These are phyloP conservation scores for Bactericera cockerelli DNA, from an alignment of 1,140 invertebrate species.

Conservation along the genomic window DNA sequence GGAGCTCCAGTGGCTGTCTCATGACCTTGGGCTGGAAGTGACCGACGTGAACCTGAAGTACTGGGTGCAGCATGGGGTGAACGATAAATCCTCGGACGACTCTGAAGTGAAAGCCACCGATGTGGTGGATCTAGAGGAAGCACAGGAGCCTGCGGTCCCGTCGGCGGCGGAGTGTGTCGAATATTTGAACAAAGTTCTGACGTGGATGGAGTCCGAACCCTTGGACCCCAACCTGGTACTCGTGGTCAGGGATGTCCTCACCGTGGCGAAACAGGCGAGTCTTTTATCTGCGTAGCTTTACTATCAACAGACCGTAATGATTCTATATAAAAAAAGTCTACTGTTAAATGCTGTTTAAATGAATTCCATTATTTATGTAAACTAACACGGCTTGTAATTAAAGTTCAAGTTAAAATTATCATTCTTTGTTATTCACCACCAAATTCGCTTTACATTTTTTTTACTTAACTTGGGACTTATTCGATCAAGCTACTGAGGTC, in stretches of 20 bases:
- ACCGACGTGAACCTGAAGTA: constrained; percentile 28
- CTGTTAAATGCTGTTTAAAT: too few species aligned
- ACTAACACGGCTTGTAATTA: too few species aligned
- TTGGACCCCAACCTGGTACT: constrained; percentile 35
- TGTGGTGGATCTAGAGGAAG: constrained; percentile 15
- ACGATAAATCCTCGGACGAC: constrained; percentile 15
- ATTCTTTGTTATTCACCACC: too few species aligned
- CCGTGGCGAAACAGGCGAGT: constrained; percentile 28
- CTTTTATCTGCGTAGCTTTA: not conserved
- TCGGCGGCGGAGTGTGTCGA: constrained; percentile 30
- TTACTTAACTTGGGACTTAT: too few species aligned
- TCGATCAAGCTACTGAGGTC: too few species aligned
- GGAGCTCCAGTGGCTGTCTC: constrained; percentile 29
- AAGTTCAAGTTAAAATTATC: too few species aligned
- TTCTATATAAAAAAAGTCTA: too few species aligned
- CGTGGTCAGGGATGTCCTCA: constrained; percentile 32
- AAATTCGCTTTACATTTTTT: too few species aligned
- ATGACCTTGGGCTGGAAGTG: constrained; percentile 31
- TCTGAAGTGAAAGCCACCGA: constrained; percentile 20
- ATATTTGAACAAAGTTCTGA: constrained; percentile 31
- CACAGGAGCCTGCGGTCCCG: constrained; percentile 22
- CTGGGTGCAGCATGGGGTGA: constrained; percentile 27
- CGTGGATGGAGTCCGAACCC: constrained; percentile 38
- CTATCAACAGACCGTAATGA: too few species aligned
- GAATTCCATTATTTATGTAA: too few species aligned